phyloP scores from a whole-genome alignment of 23 tunicate genomes.

The Ascidia mentula region DNA sequence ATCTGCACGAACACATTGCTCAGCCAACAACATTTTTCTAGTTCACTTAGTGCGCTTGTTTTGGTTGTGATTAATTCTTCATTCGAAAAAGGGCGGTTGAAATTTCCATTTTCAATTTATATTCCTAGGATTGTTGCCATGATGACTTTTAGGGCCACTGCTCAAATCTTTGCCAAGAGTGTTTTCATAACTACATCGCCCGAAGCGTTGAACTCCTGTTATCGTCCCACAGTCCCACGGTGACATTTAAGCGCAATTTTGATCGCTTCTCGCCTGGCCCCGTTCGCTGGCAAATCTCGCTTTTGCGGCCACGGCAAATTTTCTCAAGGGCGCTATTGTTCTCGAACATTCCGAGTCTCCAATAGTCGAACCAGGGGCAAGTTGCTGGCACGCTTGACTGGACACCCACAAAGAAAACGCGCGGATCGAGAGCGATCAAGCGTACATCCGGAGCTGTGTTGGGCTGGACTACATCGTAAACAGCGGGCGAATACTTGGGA shows the following conservation, averaged over 20 bases:
- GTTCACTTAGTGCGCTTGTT: no score
- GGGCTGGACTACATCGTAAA: neutral
- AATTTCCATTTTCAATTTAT: no score
- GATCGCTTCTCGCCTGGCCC: neutral
- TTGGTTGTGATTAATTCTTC: no score
- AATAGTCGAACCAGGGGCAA: no score
- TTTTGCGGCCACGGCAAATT: neutral
- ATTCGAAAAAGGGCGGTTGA: no score
- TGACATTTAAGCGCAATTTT: slow-evolving; percentile 1
- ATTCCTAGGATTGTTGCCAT: no score
- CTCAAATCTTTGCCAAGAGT: neutral
- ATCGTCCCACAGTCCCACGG: neutral
- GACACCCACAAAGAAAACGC: neutral
- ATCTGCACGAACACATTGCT: no score
- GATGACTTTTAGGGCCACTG: no score
- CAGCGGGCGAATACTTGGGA: neutral
- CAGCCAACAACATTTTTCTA: no score
- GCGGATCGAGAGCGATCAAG: neutral
- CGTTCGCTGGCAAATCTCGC: neutral
- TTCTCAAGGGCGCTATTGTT: neutral
- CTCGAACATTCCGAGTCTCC: neutral
- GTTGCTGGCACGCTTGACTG: neutral
- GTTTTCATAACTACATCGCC: neutral
- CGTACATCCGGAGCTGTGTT: neutral
- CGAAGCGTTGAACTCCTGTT: neutral